Percentiles rank a stretch among this genome's conserved stretches.
These are phyloP conservation scores for Neuroterus valhalla DNA, from an alignment of 1,140 invertebrate genomes.

Conservation along the genomic window DNA sequence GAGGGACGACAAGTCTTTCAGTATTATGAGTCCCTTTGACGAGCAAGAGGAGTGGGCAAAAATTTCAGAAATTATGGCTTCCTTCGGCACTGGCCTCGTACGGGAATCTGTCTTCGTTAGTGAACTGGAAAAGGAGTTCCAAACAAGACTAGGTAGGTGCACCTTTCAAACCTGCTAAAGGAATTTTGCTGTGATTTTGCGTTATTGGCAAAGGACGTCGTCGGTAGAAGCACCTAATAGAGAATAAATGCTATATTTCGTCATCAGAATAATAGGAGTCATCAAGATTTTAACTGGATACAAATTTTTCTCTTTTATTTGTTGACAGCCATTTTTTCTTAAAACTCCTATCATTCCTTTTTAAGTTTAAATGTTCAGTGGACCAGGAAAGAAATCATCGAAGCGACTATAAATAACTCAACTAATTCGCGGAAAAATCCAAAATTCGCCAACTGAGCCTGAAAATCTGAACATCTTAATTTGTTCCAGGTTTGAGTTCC, in stretches of 20 bases:
- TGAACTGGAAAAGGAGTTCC: constrained; percentile 89
- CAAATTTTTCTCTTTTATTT: too few relatives aligned
- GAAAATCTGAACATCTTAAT: constrained; percentile 20
- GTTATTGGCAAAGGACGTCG: too few relatives aligned
- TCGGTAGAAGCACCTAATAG: too few relatives aligned
- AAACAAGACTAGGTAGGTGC: constrained; percentile 79
- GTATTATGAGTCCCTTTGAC: constrained; percentile 91
- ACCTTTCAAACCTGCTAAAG: too few relatives aligned
- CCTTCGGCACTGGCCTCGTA: constrained; percentile 88
- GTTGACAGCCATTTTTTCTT: too few relatives aligned
- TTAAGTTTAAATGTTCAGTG: too few relatives aligned
- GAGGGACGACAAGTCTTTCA: constrained; percentile 79
- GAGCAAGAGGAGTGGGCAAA: constrained; percentile 96
- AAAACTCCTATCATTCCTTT: too few relatives aligned
- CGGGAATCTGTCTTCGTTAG: constrained; percentile 88
- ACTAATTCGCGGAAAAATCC: not conserved
- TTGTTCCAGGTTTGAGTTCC: constrained; percentile 68
- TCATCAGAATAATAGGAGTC: too few relatives aligned
- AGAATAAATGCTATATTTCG: too few relatives aligned
- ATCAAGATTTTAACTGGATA: too few relatives aligned
- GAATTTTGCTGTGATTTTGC: too few relatives aligned
- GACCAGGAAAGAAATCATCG: too few relatives aligned
- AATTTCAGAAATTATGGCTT: constrained; percentile 95
- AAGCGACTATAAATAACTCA: not conserved
- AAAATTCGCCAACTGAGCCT: not conserved